A percentile compares a stretch with the other conserved stretches of the same genome.
Evolutionary conservation across 2,888 invertebrate species (phyloP).

Genomic region (Blastobasis adustella): DNA sequence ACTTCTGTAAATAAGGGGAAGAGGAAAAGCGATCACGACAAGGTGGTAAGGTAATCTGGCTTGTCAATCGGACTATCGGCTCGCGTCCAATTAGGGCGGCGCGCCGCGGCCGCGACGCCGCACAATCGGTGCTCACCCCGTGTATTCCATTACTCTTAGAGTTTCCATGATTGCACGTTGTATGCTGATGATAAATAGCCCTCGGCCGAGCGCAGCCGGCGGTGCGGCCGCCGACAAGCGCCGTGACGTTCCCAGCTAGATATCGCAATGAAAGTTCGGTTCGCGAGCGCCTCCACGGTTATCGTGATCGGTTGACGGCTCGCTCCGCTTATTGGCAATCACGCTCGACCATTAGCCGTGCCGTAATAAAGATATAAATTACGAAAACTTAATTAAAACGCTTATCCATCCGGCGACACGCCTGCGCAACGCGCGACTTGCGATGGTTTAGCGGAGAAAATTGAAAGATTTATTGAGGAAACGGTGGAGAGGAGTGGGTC

Average conservation of each 20-base stretch:
- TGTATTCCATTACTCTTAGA: slow-evolving; percentile 3
- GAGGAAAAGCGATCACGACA: slow-evolving; percentile 5
- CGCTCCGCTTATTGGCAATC: slow-evolving; percentile 50
- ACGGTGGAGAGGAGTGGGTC: slow-evolving; percentile 18
- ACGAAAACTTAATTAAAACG: slow-evolving; percentile 69
- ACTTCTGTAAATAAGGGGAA: background rate
- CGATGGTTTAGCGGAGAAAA: slow-evolving; percentile 43
- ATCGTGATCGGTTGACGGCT: slow-evolving; percentile 44
- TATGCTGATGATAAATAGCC: slow-evolving; percentile 28
- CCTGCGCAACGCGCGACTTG: slow-evolving; percentile 28
- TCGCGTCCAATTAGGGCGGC: slow-evolving; percentile 15
- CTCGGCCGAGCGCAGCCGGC: slow-evolving; percentile 22
- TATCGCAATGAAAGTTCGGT: slow-evolving; percentile 29
- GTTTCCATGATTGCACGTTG: slow-evolving; percentile 16
- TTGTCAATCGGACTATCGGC: slow-evolving; percentile 15
- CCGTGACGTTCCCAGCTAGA: slow-evolving; percentile 35
- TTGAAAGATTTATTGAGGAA: slow-evolving; percentile 58
- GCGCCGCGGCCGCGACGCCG: slow-evolving; percentile 1
- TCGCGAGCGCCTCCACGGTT: slow-evolving; percentile 23
- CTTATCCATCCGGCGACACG: slow-evolving; percentile 46
- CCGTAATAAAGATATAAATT: slow-evolving; percentile 70
- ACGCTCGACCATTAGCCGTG: slow-evolving; percentile 46
- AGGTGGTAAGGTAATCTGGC: slow-evolving; percentile 11
- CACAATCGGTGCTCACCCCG: slow-evolving; percentile 6
- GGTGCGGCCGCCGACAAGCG: slow-evolving; percentile 28